Conservation (phyloP, 2,797 vertebrate species). For the Adelosebastes latens region DNA sequence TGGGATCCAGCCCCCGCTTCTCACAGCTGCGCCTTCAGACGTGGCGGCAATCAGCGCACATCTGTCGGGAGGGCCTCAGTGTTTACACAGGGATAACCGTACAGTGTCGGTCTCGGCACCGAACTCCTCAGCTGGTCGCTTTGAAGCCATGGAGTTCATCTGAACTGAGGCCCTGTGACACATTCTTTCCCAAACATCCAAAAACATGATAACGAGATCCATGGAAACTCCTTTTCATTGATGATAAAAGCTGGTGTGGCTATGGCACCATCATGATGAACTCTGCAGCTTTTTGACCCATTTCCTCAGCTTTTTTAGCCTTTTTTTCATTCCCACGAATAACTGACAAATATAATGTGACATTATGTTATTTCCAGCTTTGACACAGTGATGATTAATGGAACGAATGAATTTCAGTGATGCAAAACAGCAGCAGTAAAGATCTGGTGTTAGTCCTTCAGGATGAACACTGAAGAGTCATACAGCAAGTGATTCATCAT, state of each 20-base stretch:
- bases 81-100: conserved; percentile 58
- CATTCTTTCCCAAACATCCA: conserved; percentile 52
- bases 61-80: conserved; percentile 61
- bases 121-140: conserved; percentile 39
- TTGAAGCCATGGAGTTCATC: conserved; percentile 54
- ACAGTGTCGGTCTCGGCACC: conserved; percentile 25
- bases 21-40: conserved; percentile 46
- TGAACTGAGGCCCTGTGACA: conserved; percentile 52
- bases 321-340: neutral
- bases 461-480: neutral
- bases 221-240: conserved; percentile 47
- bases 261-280: conserved; percentile 8
- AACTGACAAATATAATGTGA: neutral
- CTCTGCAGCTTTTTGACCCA: neutral
- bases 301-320: neutral
- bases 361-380: neutral
- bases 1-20: conserved; percentile 53
- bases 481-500: neutral
- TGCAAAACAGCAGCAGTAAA: neutral
- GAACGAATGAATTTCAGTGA: neutral
- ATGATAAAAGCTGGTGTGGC: conserved; percentile 41
- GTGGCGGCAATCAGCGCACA: conserved; percentile 45
- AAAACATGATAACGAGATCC: conserved; percentile 59
- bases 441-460: neutral
- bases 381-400: neutral